Evolutionary conservation across 2,888 invertebrate genomes (phyloP), one percentile per base, ranked within the genome.

Genomic region (Drosophila algonquin): DNA sequence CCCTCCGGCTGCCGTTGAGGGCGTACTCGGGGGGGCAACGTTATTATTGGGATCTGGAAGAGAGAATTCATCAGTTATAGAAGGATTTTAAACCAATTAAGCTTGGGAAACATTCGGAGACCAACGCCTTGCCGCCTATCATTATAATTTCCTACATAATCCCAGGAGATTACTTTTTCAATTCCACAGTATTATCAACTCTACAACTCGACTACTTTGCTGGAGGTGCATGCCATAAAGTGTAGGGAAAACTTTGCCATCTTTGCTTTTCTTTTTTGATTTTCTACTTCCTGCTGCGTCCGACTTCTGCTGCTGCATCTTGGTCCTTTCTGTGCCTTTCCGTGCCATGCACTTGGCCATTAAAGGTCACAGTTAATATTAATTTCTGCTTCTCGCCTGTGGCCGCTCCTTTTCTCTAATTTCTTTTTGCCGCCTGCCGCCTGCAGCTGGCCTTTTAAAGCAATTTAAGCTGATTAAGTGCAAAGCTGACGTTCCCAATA

Each of bases 1-100:
- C 12, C 94, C 93, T 0, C 93, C 94, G 76, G 94, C 94, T 81
- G 94, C 94, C 60, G 93, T 92, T 16, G 93, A 92, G 4, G 93
- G 92, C 53, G 93, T 85, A 52, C 91, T 90, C 9, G 91, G 92
- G 27, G 94, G 94, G 30, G 94, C 94, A 63, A 93, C 89, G 57
- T 91, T 90, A 70, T 90, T 92, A 63, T 91, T 90, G 65, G 91
- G 92, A 90, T 91, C 92, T 90, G 70, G 14, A 73, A 56, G n/a
- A 40, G 7, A 55, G 18, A 10, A 48, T 4, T 0, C 40, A 40
- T 14, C 5, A 14, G 14, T 2, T 40, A 14, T 27, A 32, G 51
- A 35, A 24, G 14, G 45, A 32, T 3, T 16, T 54, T 45, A 2
- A 30, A 14, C 6, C 40, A 14, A 6, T 40, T 14, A 6, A 5